phyloP scores from a whole-genome alignment of 2,797 vertebrate genomes.

The Otolemur crassicaudatus region DNA sequence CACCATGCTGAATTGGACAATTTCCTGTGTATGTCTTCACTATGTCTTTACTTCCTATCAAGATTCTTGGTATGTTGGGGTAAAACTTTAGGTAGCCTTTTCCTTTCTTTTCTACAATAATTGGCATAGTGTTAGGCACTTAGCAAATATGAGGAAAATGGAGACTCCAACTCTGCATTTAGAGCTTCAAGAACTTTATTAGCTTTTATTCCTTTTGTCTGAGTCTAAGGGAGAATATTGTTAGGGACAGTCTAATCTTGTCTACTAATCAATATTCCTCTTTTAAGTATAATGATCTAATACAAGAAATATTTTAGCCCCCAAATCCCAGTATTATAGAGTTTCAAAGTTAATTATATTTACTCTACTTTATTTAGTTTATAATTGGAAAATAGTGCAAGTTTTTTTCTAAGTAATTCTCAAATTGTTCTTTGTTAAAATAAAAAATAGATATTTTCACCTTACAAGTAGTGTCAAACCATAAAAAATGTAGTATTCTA shows the following conservation, averaged over 20 bases:
- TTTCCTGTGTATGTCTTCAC: not conserved
- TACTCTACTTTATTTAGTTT: slow-evolving; percentile 2
- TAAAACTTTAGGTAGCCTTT: not conserved
- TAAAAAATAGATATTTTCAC: not conserved
- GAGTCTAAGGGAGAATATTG: not conserved
- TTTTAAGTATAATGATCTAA: slow-evolving; percentile 34
- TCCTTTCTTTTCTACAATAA: not conserved
- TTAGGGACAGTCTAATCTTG: not conserved
- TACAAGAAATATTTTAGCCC: not conserved
- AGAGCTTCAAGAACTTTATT: not conserved
- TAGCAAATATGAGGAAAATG: not conserved
- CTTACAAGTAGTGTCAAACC: not conserved
- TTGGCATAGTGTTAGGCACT: not conserved
- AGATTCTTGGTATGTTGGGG: not conserved
- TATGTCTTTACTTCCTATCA: not conserved
- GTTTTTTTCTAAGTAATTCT: not conserved
- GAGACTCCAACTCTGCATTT: not conserved
- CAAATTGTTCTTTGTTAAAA: slow-evolving; percentile 17
- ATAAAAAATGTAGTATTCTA: not conserved
- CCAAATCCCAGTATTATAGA: not conserved
- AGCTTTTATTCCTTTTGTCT: not conserved
- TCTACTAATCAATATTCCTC: slow-evolving; percentile 40
- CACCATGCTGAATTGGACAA: not conserved
- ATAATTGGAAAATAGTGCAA: not conserved
- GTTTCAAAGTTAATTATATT: not conserved